Evolutionary conservation across 1,140 invertebrate genomes (phyloP), one percentile per base, ranked within the genome.

Genomic region (Dendroctonus valens): DNA sequence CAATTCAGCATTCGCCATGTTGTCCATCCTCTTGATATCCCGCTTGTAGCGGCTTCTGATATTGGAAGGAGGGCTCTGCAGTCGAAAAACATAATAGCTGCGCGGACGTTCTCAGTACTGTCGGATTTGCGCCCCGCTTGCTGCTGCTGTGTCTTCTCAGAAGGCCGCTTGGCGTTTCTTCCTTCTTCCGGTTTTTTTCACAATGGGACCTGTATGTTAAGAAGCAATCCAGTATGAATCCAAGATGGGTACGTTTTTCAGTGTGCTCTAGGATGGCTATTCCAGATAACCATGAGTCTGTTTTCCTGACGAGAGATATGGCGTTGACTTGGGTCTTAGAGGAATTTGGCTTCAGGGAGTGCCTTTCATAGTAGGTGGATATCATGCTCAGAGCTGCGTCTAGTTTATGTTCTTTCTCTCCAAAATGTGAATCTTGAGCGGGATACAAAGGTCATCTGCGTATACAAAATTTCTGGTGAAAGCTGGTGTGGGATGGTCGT

Each of bases 161-260:
- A 11, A 54, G 52, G n/a, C 8, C 0, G 12, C 39, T 54, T 7
- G 15, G 52, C 38, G 52, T 12, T 39, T 54, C 52, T 7, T 38
- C 52, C 38, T 54, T 54, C 14, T 54, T 54, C 26, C 57, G 57
- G 5, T 0, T 60, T 50, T 60, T 60, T 39, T 60, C 59, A 39
- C 59, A 60, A 39, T 60, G 46, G 37, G 38, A 50, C 41, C 12
- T 60, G 59, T 60, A 60, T 38, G 59, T 60, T 46, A 50, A 37
- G 42, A 11, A 59, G 39, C 57, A 11, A 41, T 44, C 57, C 11
- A 59, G 26, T 44, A 15, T 44, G 37, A 59, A 11, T 38, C 41
- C 57, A 11, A 59, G 57, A 38, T 59, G 26, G 0, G 57, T 59
- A 15, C 40, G 41, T 44, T 59, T 42, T 11, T 2, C 57, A 7